These are phyloP conservation scores for Pristionchus maxplancki DNA, from an alignment of 2,888 invertebrate species.

Conservation along the genomic window DNA sequence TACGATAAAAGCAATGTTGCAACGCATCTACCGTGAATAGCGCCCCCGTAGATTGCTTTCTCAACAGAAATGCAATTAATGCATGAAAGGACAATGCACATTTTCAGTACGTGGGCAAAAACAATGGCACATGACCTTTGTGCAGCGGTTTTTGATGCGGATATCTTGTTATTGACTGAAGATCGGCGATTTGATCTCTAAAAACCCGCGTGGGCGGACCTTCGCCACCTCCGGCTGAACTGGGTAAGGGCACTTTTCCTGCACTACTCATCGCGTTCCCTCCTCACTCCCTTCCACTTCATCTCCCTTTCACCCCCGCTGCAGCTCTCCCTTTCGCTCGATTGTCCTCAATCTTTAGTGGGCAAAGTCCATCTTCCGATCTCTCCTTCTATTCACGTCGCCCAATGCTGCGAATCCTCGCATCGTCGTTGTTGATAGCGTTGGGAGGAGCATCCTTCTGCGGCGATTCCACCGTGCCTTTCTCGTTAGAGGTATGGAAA, in stretches of 20 bases:
- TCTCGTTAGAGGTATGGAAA: constrained; percentile 66
- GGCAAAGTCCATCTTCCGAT: background rate
- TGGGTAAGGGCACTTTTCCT: background rate
- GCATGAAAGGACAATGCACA: too few species aligned
- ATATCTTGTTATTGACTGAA: background rate
- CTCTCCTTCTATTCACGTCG: too few species aligned
- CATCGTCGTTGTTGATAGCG: background rate
- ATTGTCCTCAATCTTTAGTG: background rate
- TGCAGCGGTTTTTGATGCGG: background rate
- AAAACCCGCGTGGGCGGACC: background rate
- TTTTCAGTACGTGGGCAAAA: too few species aligned
- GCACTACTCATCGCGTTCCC: background rate
- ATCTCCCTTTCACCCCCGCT: background rate
- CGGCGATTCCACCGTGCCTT: constrained; percentile 67
- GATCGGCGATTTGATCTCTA: too few species aligned
- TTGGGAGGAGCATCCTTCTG: constrained; percentile 59
- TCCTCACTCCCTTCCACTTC: background rate
- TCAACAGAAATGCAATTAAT: too few species aligned
- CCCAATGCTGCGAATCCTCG: background rate
- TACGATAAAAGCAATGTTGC: too few species aligned
- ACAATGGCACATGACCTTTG: too few species aligned
- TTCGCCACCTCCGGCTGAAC: background rate
- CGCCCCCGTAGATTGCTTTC: too few species aligned
- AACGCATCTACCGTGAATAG: too few species aligned
- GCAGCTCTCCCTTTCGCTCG: background rate